Conservation (phyloP, 2,797 vertebrate genomes). For the Iguana delicatissima region DNA sequence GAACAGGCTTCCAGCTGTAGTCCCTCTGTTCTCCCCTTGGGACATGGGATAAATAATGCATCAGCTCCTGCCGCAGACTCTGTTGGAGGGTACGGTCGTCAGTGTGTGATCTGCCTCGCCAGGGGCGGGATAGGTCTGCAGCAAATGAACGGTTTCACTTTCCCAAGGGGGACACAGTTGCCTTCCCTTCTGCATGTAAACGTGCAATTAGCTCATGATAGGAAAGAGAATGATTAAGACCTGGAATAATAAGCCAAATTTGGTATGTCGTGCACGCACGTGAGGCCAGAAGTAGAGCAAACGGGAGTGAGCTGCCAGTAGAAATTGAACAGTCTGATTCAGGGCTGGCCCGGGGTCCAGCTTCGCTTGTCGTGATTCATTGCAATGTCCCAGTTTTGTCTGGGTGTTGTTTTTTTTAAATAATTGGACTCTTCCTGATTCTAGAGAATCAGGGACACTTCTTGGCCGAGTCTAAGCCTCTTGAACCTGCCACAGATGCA, state of each 20-base stretch:
- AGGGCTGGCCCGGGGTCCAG: no score
- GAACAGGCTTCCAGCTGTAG: neutral
- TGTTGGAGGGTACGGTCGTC: slow-evolving; percentile 12
- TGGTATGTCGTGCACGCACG: neutral
- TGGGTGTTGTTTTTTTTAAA: neutral
- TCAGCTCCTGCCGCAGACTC: slow-evolving; percentile 22
- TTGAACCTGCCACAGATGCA: no score
- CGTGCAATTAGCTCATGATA: slow-evolving; percentile 9
- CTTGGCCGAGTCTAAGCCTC: no score
- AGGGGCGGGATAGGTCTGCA: slow-evolving; percentile 14
- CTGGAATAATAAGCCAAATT: neutral
- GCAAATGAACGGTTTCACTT: slow-evolving; percentile 31
- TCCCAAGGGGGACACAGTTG: neutral
- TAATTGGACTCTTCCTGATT: neutral
- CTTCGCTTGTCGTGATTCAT: neutral
- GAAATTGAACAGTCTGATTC: no score
- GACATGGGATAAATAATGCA: slow-evolving; percentile 20
- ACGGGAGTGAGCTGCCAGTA: no score
- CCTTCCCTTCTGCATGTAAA: neutral
- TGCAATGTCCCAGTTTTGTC: neutral
- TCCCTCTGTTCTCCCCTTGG: slow-evolving; percentile 36
- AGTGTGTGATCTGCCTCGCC: slow-evolving; percentile 38
- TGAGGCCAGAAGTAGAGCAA: no score
- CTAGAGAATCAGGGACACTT: neutral
- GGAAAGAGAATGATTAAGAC: neutral